phyloP scores from a whole-genome alignment of 2,113 vertebrate species.

The Neolamprologus ventralis region DNA sequence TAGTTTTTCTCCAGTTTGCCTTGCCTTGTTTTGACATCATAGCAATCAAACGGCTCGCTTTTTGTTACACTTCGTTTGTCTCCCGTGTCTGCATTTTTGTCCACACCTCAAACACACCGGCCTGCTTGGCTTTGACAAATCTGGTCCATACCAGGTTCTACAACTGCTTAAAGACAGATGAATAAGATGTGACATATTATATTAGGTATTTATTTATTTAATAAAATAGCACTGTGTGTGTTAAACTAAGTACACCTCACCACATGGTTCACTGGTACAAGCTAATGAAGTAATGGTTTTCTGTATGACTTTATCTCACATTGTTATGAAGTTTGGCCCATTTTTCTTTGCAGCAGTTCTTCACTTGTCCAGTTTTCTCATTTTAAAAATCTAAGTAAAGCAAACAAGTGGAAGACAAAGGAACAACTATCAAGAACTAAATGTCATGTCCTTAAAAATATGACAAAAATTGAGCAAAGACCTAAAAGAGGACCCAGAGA shows the following conservation, averaged over 20 bases:
- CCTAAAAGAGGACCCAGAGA: neutral
- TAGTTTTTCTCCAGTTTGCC: neutral
- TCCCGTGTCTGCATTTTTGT: neutral
- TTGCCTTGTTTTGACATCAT: neutral
- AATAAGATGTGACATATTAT: neutral
- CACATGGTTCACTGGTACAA: neutral
- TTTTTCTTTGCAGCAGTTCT: neutral
- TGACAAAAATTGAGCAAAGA: neutral
- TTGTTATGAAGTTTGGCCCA: neutral
- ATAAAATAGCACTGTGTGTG: neutral
- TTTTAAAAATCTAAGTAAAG: neutral
- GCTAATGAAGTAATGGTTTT: neutral
- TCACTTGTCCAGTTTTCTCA: neutral
- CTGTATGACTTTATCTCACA: neutral
- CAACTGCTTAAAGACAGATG: neutral
- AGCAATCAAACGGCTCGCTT: neutral
- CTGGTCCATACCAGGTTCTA: neutral
- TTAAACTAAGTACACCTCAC: neutral
- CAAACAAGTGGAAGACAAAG: neutral
- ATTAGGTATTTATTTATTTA: neutral
- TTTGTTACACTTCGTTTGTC: neutral
- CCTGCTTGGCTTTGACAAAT: neutral
- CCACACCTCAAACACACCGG: neutral
- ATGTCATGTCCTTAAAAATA: neutral
- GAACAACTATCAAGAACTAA: neutral